Evolutionary conservation across 2,113 vertebrate species (phyloP).

Genomic region (Oreochromis niloticus): DNA sequence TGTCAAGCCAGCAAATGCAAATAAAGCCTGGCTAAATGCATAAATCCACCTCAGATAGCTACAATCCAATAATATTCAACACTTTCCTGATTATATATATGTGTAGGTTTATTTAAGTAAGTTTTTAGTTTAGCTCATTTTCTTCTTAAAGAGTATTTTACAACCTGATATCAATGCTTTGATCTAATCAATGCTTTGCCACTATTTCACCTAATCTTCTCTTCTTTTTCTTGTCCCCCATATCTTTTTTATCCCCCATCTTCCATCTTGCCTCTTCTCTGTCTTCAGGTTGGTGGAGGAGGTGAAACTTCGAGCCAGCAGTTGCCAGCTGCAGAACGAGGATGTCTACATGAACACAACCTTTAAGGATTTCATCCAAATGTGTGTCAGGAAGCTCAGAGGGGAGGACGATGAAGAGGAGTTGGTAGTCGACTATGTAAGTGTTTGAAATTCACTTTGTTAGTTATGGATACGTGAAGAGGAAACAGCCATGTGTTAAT

Average conservation of each 20-base stretch:
- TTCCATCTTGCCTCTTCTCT: not conserved
- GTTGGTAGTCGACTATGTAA: slow-evolving; percentile 75
- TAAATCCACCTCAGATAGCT: not conserved
- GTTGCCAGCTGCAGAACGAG: slow-evolving; percentile 80
- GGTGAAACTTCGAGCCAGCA: slow-evolving; percentile 75
- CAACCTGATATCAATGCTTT: not conserved
- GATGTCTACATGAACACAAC: slow-evolving; percentile 86
- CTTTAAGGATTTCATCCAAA: slow-evolving; percentile 84
- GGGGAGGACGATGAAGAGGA: slow-evolving; percentile 74
- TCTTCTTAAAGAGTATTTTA: not conserved
- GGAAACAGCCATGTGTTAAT: not conserved
- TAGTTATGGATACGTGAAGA: not conserved
- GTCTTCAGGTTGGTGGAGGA: slow-evolving; percentile 79
- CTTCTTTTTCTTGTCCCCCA: not conserved
- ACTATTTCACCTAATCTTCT: not conserved
- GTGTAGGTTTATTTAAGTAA: not conserved
- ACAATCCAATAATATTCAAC: not conserved
- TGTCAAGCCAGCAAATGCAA: not conserved
- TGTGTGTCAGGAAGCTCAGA: slow-evolving; percentile 78
- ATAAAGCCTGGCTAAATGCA: not conserved
- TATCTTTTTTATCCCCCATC: not conserved
- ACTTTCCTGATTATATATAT: too few species aligned
- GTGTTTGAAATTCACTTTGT: not conserved
- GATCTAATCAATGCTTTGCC: not conserved
- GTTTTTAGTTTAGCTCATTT: not conserved